A percentile compares a stretch with the other conserved stretches of the same genome.
Evolutionary conservation across 2,113 vertebrate genomes (phyloP).

Genomic region (Pimephales promelas): DNA sequence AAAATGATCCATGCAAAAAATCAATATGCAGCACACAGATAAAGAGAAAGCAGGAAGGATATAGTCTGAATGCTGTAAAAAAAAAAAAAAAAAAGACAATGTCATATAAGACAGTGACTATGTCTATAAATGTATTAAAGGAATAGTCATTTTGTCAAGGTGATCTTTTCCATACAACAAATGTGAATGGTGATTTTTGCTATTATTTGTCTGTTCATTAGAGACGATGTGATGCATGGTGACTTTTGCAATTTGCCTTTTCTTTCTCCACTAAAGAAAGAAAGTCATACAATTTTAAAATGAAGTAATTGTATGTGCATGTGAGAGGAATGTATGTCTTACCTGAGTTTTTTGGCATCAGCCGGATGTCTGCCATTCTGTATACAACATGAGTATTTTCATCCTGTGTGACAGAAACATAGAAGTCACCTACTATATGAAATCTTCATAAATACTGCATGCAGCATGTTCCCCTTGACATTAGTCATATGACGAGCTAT

Average conservation of each 20-base stretch:
- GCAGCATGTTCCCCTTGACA: neutral
- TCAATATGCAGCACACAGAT: slow-evolving; percentile 63
- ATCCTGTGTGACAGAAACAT: slow-evolving; percentile 55
- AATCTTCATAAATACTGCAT: slow-evolving; percentile 3
- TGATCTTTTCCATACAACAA: neutral
- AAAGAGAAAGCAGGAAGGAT: slow-evolving; percentile 34
- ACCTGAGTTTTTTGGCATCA: slow-evolving; percentile 71
- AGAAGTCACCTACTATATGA: neutral
- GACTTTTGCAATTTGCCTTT: neutral
- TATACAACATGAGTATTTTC: slow-evolving; percentile 68
- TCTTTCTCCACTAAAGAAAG: neutral
- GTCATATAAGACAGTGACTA: slow-evolving; percentile 6
- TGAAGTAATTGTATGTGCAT: neutral
- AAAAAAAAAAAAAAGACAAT: slow-evolving; percentile 7
- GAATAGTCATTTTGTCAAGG: neutral
- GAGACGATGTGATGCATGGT: neutral
- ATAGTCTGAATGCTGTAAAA: slow-evolving; percentile 5
- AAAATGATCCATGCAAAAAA: slow-evolving; percentile 59
- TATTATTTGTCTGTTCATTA: neutral
- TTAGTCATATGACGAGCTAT: neutral
- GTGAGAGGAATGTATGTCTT: slow-evolving; percentile 20
- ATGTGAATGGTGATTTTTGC: neutral
- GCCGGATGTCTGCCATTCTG: slow-evolving; percentile 65
- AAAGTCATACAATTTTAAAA: neutral
- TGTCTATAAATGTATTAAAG: slow-evolving; percentile 18